These are phyloP conservation scores for Zosterops hypoxanthus DNA, from an alignment of 2,113 vertebrate species.

Conservation along the genomic window DNA sequence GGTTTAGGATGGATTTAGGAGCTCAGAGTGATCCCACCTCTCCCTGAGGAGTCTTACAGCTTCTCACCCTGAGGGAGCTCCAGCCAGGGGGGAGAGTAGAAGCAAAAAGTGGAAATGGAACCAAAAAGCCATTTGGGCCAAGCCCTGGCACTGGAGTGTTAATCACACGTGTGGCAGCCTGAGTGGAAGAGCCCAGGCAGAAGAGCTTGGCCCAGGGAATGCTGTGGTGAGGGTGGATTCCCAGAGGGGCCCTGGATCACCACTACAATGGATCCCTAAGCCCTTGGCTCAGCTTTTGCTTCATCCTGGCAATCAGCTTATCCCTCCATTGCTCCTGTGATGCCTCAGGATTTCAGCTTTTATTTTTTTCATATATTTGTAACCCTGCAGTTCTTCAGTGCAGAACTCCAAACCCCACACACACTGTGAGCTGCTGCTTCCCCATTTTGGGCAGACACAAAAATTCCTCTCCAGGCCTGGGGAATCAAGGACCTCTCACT, in stretches of 20 bases:
- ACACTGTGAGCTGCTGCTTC: background rate
- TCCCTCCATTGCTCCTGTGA: background rate
- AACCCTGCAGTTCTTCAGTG: background rate
- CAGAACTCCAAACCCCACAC: background rate
- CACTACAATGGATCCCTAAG: background rate
- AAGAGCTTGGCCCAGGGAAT: background rate
- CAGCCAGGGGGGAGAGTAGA: background rate
- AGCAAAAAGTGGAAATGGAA: background rate
- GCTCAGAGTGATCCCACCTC: background rate
- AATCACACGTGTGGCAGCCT: fast-evolving
- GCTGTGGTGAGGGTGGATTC: background rate
- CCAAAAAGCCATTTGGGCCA: background rate
- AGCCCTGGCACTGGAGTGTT: background rate
- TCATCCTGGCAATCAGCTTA: background rate
- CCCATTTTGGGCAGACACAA: background rate
- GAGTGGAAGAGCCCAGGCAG: background rate
- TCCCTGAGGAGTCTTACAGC: background rate
- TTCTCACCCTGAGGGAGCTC: background rate
- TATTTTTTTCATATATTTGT: fast-evolving
- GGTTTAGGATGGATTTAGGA: background rate
- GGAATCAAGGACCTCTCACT: background rate
- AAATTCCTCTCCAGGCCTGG: background rate
- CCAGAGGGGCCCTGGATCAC: background rate
- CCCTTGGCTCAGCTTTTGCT: background rate
- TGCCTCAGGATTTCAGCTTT: background rate